Conservation (phyloP, 2,113 vertebrate genomes). For the Isurus oxyrinchus region DNA sequence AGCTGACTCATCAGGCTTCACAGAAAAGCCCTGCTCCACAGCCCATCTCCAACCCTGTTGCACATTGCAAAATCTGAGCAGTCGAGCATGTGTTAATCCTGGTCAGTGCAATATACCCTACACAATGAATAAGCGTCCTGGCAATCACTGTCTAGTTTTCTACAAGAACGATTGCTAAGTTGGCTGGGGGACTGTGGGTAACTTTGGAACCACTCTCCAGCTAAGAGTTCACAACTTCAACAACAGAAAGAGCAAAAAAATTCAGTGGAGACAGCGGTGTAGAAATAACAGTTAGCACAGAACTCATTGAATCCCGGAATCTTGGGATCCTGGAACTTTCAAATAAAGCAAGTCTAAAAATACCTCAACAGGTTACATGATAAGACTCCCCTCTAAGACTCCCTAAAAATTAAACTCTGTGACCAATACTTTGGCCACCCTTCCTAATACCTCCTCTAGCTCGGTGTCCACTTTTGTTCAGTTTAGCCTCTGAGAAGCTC, state of each 20-base stretch:
- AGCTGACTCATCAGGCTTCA: neutral
- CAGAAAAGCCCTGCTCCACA: neutral
- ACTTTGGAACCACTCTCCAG: neutral
- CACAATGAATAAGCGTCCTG: neutral
- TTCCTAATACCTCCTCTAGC: no score
- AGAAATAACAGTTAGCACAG: neutral
- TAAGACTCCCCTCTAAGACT: neutral
- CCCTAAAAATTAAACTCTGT: neutral
- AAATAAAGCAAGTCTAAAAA: neutral
- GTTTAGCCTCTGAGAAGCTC: neutral
- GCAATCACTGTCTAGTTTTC: neutral
- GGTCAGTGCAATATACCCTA: neutral
- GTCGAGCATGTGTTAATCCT: neutral
- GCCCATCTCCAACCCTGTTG: neutral
- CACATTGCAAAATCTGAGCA: neutral
- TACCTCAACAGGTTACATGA: neutral
- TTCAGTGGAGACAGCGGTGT: no score
- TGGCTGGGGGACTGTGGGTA: neutral
- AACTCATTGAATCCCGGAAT: neutral
- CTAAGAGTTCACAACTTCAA: neutral
- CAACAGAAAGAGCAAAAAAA: neutral
- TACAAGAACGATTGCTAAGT: no score
- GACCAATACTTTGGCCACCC: neutral
- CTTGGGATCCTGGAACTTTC: neutral
- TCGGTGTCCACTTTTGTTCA: neutral